phyloP scores from a whole-genome alignment of 1,140 invertebrate genomes.

The Oryzaephilus surinamensis region DNA sequence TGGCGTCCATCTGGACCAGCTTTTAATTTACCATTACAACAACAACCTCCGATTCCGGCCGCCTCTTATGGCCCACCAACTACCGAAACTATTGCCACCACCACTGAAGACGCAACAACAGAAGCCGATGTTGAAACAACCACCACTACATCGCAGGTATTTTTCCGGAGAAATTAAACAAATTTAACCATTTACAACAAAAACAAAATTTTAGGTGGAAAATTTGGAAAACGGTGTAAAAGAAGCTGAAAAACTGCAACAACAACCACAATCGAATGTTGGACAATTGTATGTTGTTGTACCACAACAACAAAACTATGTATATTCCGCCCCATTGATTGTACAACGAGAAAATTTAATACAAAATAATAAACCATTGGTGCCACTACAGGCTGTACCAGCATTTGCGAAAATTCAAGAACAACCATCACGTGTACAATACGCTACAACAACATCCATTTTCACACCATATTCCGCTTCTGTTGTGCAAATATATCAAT shows the following conservation, averaged over 20 bases:
- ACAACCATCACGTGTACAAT: too few species aligned
- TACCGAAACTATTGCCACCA: conserved; percentile 20
- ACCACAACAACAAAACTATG: conserved; percentile 10
- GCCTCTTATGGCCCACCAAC: conserved; percentile 24
- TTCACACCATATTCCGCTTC: too few species aligned
- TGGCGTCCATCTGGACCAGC: conserved; percentile 27
- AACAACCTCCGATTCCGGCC: conserved; percentile 14
- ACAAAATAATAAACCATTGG: too few species aligned
- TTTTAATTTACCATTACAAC: conserved; percentile 24
- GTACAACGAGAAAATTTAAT: conserved; percentile 3
- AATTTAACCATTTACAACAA: too few species aligned
- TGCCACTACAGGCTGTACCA: conserved; percentile 9
- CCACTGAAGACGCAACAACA: conserved; percentile 13
- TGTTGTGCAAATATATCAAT: too few species aligned
- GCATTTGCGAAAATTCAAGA: too few species aligned
- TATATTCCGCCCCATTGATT: conserved; percentile 6
- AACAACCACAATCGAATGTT: conserved; percentile 4
- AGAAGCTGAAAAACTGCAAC: conserved; percentile 12
- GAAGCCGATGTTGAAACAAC: conserved; percentile 16
- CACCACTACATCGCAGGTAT: conserved; percentile 8
- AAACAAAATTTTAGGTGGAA: background rate
- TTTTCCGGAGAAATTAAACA: conserved; percentile 6
- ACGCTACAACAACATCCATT: too few species aligned
- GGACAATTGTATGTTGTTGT: conserved; percentile 11
- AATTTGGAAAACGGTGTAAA: too few species aligned